phyloP scores from a whole-genome alignment of 2,888 invertebrate genomes.

The Hylaea fasciaria region DNA sequence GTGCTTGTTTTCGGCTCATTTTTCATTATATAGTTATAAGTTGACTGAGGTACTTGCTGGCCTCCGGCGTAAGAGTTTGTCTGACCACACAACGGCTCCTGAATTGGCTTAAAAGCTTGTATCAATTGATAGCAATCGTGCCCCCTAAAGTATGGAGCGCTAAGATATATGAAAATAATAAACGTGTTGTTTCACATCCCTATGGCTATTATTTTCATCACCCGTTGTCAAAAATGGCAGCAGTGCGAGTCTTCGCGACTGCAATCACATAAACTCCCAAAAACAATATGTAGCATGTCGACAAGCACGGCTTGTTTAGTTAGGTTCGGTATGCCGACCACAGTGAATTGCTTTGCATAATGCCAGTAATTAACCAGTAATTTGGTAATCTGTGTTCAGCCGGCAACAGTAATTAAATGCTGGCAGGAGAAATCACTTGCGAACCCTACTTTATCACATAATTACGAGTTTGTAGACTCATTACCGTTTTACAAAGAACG shows the following conservation, averaged over 20 bases:
- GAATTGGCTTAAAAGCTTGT: too few species aligned
- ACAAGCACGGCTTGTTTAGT: slow-evolving; percentile 29
- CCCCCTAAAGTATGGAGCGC: too few species aligned
- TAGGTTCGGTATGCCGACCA: slow-evolving; percentile 29
- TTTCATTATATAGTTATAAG: too few species aligned
- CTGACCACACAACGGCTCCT: too few species aligned
- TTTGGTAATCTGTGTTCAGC: slow-evolving; percentile 39
- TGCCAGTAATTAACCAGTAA: slow-evolving; percentile 37
- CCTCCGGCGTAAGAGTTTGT: too few species aligned
- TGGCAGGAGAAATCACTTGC: slow-evolving; percentile 39
- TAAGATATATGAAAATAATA: too few species aligned
- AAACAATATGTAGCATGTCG: slow-evolving; percentile 30
- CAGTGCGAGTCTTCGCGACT: slow-evolving; percentile 21
- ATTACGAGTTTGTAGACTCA: slow-evolving; percentile 30
- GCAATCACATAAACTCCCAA: slow-evolving; percentile 36
- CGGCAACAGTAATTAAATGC: slow-evolving; percentile 38
- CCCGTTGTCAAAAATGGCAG: too few species aligned
- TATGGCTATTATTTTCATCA: too few species aligned
- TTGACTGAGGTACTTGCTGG: too few species aligned
- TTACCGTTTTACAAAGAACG: slow-evolving; percentile 21
- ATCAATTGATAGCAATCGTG: too few species aligned
- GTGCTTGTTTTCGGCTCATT: too few species aligned
- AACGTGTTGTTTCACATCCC: too few species aligned
- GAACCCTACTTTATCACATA: slow-evolving; percentile 40
- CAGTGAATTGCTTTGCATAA: slow-evolving; percentile 36